Evolutionary conservation across 2,113 vertebrate genomes (phyloP).

Genomic region (Xenus cinereus): DNA sequence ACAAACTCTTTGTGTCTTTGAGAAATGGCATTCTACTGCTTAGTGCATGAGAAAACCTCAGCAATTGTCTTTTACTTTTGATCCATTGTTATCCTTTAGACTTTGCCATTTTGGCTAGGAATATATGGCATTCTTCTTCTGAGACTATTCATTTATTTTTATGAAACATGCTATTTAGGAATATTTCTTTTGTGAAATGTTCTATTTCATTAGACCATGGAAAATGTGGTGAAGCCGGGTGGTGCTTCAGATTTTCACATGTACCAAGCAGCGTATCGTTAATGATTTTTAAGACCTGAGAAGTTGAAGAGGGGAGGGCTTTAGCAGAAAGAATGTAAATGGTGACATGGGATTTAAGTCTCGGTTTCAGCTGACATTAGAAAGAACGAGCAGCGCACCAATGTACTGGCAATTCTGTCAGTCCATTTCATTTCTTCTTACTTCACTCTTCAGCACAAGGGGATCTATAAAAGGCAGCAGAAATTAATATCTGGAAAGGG

Average conservation of each 20-base stretch:
- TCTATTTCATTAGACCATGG: not conserved
- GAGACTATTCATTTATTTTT: not conserved
- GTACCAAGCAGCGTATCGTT: not conserved
- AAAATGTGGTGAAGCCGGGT: not conserved
- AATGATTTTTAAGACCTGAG: not conserved
- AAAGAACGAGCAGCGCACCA: not conserved
- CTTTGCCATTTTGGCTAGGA: not conserved
- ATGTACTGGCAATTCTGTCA: not conserved
- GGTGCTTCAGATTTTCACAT: not conserved
- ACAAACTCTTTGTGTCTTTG: not conserved
- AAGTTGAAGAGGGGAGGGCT: not conserved
- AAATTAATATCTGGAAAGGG: slow-evolving; percentile 17
- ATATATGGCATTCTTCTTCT: not conserved
- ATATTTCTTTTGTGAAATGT: not conserved
- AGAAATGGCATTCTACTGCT: not conserved
- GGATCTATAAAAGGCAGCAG: not conserved
- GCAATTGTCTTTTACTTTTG: not conserved
- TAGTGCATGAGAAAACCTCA: not conserved
- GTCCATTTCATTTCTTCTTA: not conserved
- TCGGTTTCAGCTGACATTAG: not conserved
- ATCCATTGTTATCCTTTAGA: not conserved
- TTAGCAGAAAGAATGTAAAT: not conserved
- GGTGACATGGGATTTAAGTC: not conserved
- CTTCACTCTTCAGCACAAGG: not conserved
- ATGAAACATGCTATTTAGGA: not conserved